Evolutionary conservation across 2,113 vertebrate genomes (phyloP), one percentile per base, ranked within the genome.

Genomic region (Pollimyrus isidori): DNA sequence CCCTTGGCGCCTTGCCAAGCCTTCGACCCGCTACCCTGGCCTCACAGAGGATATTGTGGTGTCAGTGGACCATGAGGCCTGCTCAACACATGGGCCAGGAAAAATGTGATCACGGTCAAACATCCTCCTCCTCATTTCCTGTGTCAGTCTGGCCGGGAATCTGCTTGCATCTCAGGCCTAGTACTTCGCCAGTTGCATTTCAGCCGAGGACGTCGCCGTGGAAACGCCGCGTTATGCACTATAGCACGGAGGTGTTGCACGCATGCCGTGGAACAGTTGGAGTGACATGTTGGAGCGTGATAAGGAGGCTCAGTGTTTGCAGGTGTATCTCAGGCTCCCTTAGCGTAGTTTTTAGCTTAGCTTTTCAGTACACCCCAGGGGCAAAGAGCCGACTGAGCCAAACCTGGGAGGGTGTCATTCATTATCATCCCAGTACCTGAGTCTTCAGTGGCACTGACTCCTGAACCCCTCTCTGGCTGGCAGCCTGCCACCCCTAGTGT

Each of bases 1-100:
- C 91, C 91, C 62, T 88, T 89, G 89, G 87, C n/a, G 91, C 91
- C 80, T 83, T 45, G 35, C 39, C 39, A 23, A 46, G 39, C 9
- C 15, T 83, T 48, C 7, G 15, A 19, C 39, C 42, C 7, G 7
- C 39, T 48, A 17, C 35, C 35, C 35, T 4, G 13, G 69, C 30
- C 15, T 7, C 30, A 35, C 13, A 7, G 15, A 15, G 13, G 30
- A 42, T 80, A 80, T 80, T 80, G 35, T 42, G 73, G 73, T 80
- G 73, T 80, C 73, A 80, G 73, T 80, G 82, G 45, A n/a, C 19
- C 42, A 48, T n/a, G 15, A n/a, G 82, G 19, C 42, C 82, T 84
- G 17, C 39, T 48, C 9, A n/a, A 19, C 39, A n/a, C 39, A 84
- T 13, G 45, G 45, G 45, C 82, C 42, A 84, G 82, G 45, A 48